Base-by-base conservation (phyloP, 2,113 vertebrate genomes). In the Seriola dumerili region DNA sequence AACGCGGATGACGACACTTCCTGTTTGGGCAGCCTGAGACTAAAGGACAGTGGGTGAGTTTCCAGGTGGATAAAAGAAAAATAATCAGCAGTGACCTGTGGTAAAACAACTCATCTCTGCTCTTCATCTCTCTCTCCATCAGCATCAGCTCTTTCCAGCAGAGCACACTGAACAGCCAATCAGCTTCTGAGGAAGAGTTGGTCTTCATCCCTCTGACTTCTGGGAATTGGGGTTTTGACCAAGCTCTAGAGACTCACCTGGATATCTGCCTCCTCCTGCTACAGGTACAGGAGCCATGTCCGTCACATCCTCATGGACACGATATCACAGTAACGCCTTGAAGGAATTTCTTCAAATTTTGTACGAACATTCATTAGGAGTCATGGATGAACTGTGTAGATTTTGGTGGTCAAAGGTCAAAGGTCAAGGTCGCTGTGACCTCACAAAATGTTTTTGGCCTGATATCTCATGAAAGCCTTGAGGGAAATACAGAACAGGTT, bases 201-300 rank as follows among this genome's bases (percentile, higher is more conserved):
- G 54, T 76, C 8, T 21, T 80, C 9, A 5, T 79, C 76, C 91
- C 93, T 6, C 85, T 97, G 38, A 97, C 96, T 1, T 96, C 96
- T 3, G 97, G 97, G 0, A 91, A 95, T 80, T 95, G 90, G 23
- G 93, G 94, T 90, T 93, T 99, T 2, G 98, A 99, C 52, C 59
- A 52, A 11, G 93, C 97, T 46, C 63, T 99, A 57, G 73, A 92
- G 2, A 93, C 94, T 42, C 98, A 99, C 82, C 94, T 99, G 84
- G 96, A 94, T 59, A 92, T 97, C 76, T 99, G 97, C 90, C 94
- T 89, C 80, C 92, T 92, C 55, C 95, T 99, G 82, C 84, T 99
- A 5, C 88, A 91, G 89, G 89, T 92, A 79, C 13, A 29, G 40
- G 40, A 42, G 40, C 40, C 40, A 42, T 42, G 40, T 42, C 40